Evolutionary conservation across 1,140 invertebrate species (phyloP).

Genomic region (Stegodyphus mimosarum): DNA sequence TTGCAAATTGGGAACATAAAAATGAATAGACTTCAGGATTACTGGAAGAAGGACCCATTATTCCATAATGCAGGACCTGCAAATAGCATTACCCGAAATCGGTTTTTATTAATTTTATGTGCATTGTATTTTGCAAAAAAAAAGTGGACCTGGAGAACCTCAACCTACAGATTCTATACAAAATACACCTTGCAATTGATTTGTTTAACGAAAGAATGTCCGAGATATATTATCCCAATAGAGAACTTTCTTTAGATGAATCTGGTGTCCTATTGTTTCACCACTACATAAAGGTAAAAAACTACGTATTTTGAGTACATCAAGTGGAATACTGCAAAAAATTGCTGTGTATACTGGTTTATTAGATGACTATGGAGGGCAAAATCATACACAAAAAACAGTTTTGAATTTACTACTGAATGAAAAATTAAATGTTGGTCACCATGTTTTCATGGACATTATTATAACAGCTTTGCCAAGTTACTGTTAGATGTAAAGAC

Average conservation of each 20-base stretch:
- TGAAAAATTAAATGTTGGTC: slow-evolving; percentile 30
- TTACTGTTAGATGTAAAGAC: slow-evolving; percentile 29
- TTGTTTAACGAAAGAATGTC: background rate
- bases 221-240: background rate
- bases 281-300: slow-evolving; percentile 20
- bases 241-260: background rate
- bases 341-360: slow-evolving; percentile 11
- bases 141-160: slow-evolving; percentile 15
- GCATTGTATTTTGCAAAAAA: slow-evolving; percentile 37
- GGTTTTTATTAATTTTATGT: slow-evolving; percentile 36
- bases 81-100: slow-evolving; percentile 30
- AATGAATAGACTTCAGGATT: slow-evolving; percentile 40
- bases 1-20: slow-evolving; percentile 25
- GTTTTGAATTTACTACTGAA: too few relatives aligned
- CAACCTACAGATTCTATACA: slow-evolving; percentile 18
- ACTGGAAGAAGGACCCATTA: slow-evolving; percentile 28
- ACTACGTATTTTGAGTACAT: slow-evolving; percentile 3
- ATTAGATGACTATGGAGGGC: too few relatives aligned
- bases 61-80: slow-evolving; percentile 24
- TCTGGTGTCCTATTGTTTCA: slow-evolving; percentile 12
- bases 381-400: too few relatives aligned
- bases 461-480: slow-evolving; percentile 36
- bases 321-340: slow-evolving; percentile 23
- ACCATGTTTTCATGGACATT: slow-evolving; percentile 36
- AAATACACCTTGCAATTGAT: background rate